Evolutionary conservation across 2,888 invertebrate genomes (phyloP), one percentile per base, ranked within the genome.

Genomic region (Callyntrura sp.): DNA sequence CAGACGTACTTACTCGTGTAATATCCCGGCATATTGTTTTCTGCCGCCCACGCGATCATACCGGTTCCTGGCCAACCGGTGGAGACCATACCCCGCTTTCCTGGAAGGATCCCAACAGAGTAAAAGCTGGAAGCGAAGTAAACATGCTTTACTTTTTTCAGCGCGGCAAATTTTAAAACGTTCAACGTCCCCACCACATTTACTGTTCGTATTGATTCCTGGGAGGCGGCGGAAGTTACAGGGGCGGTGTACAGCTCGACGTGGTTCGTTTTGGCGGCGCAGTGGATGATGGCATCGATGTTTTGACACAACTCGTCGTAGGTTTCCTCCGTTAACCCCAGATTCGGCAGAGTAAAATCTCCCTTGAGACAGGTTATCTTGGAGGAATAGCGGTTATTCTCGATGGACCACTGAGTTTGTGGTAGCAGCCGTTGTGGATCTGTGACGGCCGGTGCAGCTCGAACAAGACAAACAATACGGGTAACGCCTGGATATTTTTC

Each of bases 1-100:
- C 87, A 60, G n/a, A 92, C 76, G 81, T 90, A 88, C 85, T 92
- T 92, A 0, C 91, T 79, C 43, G 62, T 45, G 8, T 90, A 86
- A 0, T 35, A 9, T 0, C 90, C 68, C 11, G 86, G 12, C 9
- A 55, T 6, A 57, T 87, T 9, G 4, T 91, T 90, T 23, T 70
- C 28, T 0, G 76, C 17, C 17, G 17, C 8, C 57, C 57, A 17
- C 14, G 12, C 60, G 90, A 84, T 76, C 82, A 92, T 0, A 57
- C 82, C 48, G 92, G 92, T 0, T 79, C 43, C 0, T 84, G 43
- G 1, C 55, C n/a, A 0, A 76, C 85, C 23, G 57, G 45, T 9
- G 0, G 14, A n/a, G n/a, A n/a, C n/a, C n/a, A n/a, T n/a, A 12
- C 14, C 51, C 9, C 23, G 1, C 17, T 9, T 14, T 91, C 90